A percentile compares a stretch with the other conserved stretches of the same genome.
Evolutionary conservation across 2,797 vertebrate species (phyloP).

Genomic region (Amniataba percoides): DNA sequence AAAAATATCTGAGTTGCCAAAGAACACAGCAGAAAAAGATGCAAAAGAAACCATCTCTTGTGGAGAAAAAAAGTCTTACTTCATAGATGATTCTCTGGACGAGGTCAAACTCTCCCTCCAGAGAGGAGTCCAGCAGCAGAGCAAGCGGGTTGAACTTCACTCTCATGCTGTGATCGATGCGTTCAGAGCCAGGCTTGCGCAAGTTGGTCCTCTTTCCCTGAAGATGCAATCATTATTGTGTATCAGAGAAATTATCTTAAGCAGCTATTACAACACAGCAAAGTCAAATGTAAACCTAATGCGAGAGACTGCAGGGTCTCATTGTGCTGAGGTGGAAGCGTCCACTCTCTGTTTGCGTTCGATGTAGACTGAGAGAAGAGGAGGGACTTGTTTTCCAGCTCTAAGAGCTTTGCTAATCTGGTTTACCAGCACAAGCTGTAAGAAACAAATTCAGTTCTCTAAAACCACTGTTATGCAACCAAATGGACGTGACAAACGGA

Average conservation of each 20-base stretch:
- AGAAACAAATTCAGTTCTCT: constrained; percentile 44
- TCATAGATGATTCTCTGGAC: constrained; percentile 99
- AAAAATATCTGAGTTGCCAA: neutral
- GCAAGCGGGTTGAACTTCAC: constrained; percentile 98
- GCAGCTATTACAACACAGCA: neutral
- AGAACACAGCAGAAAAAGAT: neutral
- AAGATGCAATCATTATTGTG: constrained; percentile 42
- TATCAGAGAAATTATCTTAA: constrained; percentile 16
- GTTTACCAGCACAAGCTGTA: constrained; percentile 41
- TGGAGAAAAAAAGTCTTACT: constrained; percentile 78
- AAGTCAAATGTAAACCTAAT: neutral
- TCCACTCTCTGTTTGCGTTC: constrained; percentile 23
- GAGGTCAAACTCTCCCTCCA: constrained; percentile 97
- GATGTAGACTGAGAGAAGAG: constrained; percentile 28
- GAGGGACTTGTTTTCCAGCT: constrained; percentile 46
- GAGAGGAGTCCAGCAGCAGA: constrained; percentile 94
- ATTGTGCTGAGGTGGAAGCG: constrained; percentile 3
- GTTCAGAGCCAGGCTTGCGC: constrained; percentile 93
- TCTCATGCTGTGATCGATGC: constrained; percentile 94
- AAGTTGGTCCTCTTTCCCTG: constrained; percentile 97
- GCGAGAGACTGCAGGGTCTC: neutral
- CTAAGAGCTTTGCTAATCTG: constrained; percentile 59
- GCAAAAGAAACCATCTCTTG: neutral
- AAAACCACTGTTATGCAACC: constrained; percentile 67
- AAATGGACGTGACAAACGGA: constrained; percentile 34